Conservation (phyloP, 2,113 vertebrate species). For the Hippocampus mohnikei region DNA sequence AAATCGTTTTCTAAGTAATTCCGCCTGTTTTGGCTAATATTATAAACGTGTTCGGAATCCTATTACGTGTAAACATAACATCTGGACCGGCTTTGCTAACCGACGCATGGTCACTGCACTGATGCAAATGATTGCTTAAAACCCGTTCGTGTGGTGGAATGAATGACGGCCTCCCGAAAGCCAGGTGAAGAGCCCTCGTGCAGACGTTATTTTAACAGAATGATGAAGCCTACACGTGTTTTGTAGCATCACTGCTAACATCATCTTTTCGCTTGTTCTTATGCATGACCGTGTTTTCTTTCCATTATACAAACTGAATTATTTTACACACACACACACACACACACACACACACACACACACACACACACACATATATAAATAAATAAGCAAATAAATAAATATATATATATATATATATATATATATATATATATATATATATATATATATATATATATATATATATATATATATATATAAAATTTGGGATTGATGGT, state of each 20-base stretch:
- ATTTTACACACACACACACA: no score
- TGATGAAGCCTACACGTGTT: conserved; percentile 52
- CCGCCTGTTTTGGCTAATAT: neutral
- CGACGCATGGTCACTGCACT: neutral
- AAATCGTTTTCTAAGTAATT: neutral
- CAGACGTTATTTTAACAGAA: conserved; percentile 35
- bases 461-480: no score
- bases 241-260: conserved; percentile 61
- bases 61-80: neutral
- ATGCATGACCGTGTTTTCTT: no score
- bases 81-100: neutral
- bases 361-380: no score
- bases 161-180: conserved; percentile 42
- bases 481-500: no score
- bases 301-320: neutral
- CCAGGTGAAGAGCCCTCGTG: conserved; percentile 48
- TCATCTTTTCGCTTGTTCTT: neutral
- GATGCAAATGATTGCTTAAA: conserved; percentile 39
- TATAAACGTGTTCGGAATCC: neutral
- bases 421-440: no score
- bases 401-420: no score
- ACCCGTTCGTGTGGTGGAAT: conserved; percentile 41
- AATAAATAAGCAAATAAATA: no score
- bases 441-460: no score
- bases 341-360: no score